Base-by-base conservation (phyloP, 2,797 vertebrate genomes). In the Pipistrellus pygmaeus region DNA sequence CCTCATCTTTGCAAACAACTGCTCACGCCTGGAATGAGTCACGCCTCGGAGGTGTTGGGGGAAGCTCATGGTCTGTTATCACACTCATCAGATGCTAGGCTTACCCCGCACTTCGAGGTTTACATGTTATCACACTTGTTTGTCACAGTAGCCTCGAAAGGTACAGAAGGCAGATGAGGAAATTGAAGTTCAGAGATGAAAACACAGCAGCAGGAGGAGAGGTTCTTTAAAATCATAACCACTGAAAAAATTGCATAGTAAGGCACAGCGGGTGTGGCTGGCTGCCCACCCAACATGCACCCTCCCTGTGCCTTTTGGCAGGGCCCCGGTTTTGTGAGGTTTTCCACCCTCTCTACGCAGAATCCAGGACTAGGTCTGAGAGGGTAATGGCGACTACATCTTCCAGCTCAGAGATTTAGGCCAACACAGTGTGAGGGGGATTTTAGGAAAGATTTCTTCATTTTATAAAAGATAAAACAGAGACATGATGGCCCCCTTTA, bases 141-240 rank as follows among this genome's bases (percentile, higher is more conserved):
- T 73, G 20, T 64, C 55, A 30, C 0, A 20, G 53, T n/a, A 72
- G 57, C n/a, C 35, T 94, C 48, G 44, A 48, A 82, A 17, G 15
- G 48, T 82, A 41, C 38, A 75, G 62, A 68, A 84, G 64, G 57
- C 32, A 15, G 92, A 75, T 60, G 46, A 93, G 77, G 90, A 97
- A 88, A 92, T 3, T 66, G 85, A 85, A 23, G 57, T 85, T 93
- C 82, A 75, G 75, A 93, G 64, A 91, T 62, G 62, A 90, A 60
- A 80, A 90, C 68, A 71, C n/a, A 91, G 53, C 92, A 77, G n/a
- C 17, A 62, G 27, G 68, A 90, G 21, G 64, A 88, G 48, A 88
- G 17, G 46, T 14, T 95, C 80, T 94, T 95, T 53, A 76, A 89
- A 91, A 87, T 88, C 55, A 41, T 46, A 89, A 73, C 73, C 82